Base-by-base conservation (phyloP, 1,140 invertebrate species). In the Brachionus sp. region DNA sequence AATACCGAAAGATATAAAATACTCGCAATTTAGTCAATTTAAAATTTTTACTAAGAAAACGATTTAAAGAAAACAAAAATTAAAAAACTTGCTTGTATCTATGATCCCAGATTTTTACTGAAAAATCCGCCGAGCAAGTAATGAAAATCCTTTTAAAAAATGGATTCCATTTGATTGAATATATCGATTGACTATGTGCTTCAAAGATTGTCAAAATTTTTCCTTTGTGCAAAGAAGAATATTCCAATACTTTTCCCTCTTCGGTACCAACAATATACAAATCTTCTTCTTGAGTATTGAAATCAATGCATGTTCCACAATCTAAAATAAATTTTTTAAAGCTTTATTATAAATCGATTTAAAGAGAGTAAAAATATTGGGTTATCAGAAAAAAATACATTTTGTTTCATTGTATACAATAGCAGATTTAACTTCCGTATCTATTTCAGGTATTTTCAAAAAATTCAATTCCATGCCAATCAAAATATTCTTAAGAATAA, bases 91-190 rank as follows among this genome's bases (percentile, higher is more conserved):
- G 90, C 87, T 86, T 87, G 75, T 85, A 86, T 44, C 86, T 86
- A 66, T 92, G 93, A 88, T 97, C 94, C 95, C 95, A 97, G 75
- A 97, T 94, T 89, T 97, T 96, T 7, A 97, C 92, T 66, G 93
- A 91, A 95, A 95, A 97, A 87, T 97, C 96, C 9, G 93, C 93
- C 77, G 94, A 93, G 85, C 95, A 96, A 10, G 95, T 95, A 10
- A 94, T 92, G 86, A 95, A 97, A 68, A 98, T 93, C 75, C 92
- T 92, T 10, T 92, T 92, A 87, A 95, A 94, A 86, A 91, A 97
- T 85, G 92, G 92, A 88, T 97, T 97, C 89, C 94, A 97, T 86
- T 93, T 91, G 50, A 97, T 93, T 85, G 85, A 90, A 87, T 95
- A 93, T 1, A 98, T 92, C 0, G 95, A 93, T 91, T 96, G 93